phyloP scores from a whole-genome alignment of 2,888 invertebrate genomes.

The Eupeodes luniger region DNA sequence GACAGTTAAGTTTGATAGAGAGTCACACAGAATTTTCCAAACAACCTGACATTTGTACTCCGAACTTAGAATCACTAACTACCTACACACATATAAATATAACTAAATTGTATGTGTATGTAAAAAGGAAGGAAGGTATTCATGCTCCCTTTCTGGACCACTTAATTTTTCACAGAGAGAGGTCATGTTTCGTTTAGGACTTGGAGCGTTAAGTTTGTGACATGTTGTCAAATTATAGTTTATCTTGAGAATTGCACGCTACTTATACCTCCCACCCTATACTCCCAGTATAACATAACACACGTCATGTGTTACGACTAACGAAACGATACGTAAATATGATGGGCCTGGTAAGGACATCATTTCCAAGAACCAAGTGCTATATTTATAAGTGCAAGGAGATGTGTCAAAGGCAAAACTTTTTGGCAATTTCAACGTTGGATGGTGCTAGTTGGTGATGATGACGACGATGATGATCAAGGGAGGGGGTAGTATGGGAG shows the following conservation, averaged over 20 bases:
- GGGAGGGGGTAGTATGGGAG: neutral
- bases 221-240: conserved; percentile 44
- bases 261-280: neutral
- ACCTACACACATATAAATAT: neutral
- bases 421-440: conserved; percentile 39
- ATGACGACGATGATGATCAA: neutral
- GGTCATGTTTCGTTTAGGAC: conserved; percentile 34
- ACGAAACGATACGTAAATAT: too few species aligned
- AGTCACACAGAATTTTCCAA: conserved; percentile 14
- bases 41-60: conserved; percentile 56
- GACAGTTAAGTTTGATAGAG: conserved; percentile 54
- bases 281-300: too few species aligned
- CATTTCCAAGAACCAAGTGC: neutral
- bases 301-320: too few species aligned
- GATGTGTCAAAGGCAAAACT: conserved; percentile 60
- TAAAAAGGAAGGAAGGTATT: too few species aligned
- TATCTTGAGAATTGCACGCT: conserved; percentile 3
- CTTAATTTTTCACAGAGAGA: conserved; percentile 41
- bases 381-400: conserved; percentile 55
- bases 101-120: conserved; percentile 5
- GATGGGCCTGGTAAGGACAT: neutral
- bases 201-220: conserved; percentile 44
- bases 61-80: neutral
- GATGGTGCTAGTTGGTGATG: neutral
- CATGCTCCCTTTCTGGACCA: neutral